Base-by-base conservation (phyloP, 2,797 vertebrate genomes). In the Huso huso region DNA sequence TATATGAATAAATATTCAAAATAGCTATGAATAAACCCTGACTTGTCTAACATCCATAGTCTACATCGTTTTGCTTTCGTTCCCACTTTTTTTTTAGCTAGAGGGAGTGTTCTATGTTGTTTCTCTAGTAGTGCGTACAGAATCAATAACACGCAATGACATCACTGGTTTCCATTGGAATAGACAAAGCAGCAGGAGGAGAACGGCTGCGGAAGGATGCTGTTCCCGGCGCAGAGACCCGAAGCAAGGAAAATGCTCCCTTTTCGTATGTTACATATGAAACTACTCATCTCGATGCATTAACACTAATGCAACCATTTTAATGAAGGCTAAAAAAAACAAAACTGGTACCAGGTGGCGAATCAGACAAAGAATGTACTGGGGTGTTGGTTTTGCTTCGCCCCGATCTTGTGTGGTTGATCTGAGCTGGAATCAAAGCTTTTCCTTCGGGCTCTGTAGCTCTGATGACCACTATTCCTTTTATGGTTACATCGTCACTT, bases 391-490 rank as follows among this genome's bases (percentile, higher is more conserved):
- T 77, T 88, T 97, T 77, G 92, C 93, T 83, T 93, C 93, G 61
- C 92, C 93, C 85, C 90, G 92, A 81, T 92, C 91, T 80, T 94
- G 92, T 75, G 93, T 95, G 90, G 91, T 93, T 77, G 94, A 95
- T 64, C 90, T 97, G 75, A 93, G 94, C 89, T 89, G 92, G 82
- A 95, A 93, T 76, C 92, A 94, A 80, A 96, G 92, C 88, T 86
- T 94, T 68, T 86, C 91, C 6, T 84, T 93, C 76, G 93, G 91
- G 78, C 91, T 94, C 87, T 91, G 92, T 79, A 87, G 83, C 79
- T 81, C 91, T 80, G 94, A 96, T 80, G 92, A 94, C 74, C 92
- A 83, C 76, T 91, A 87, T 77, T 90, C 93, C 66, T 82, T 95
- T 78, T 93, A 95, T 93, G 95, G 94, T 79, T 93, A 93, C 73